Base-by-base conservation (phyloP, 2,113 vertebrate genomes). In the Zootoca vivipara region DNA sequence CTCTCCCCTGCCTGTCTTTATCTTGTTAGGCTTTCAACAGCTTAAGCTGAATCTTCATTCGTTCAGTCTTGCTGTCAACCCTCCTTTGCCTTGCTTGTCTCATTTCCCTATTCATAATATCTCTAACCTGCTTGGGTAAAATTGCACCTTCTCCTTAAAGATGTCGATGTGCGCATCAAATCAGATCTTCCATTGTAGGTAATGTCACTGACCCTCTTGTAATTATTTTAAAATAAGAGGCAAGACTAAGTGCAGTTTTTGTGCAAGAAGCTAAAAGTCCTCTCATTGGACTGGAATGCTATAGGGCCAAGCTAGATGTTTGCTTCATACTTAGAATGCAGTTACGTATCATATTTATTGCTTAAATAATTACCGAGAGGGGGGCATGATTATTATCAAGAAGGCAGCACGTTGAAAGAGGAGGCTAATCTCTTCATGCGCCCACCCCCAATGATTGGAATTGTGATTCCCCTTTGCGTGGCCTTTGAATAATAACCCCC, bases 1-100 rank as follows among this genome's bases (percentile, higher is more conserved):
- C 94, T 95, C 94, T 97, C 95, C 95, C 96, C 93, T 96, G 96
- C 93, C 95, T 95, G 95, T 97, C 96, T 96, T 98, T 98, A 97
- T 97, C 96, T 96, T 95, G 97, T 96, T 96, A 95, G 93, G 95
- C 92, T 96, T 96, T 97, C 96, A 96, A 85, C 96, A 96, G 95
- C 95, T 96, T 96, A 95, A 94, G 94, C 93, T 96, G 96, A 96
- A 95, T 96, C 97, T 97, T 96, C 95, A 91, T 96, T 96, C 95
- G 95, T 95, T 95, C 93, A 92, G 95, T 96, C 94, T 95, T 79
- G 91, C 95, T 96, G 97, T 96, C 96, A 97, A 93, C 87, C 38
- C 88, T 94, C 95, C 95, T 97, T 95, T 95, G 93, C 65, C 73
- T 85, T 80, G 87, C 40, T 92, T 89, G 93, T 96, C 95, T 96